Base-by-base conservation (phyloP, 2,888 invertebrate species). In the Orgyia antiqua region DNA sequence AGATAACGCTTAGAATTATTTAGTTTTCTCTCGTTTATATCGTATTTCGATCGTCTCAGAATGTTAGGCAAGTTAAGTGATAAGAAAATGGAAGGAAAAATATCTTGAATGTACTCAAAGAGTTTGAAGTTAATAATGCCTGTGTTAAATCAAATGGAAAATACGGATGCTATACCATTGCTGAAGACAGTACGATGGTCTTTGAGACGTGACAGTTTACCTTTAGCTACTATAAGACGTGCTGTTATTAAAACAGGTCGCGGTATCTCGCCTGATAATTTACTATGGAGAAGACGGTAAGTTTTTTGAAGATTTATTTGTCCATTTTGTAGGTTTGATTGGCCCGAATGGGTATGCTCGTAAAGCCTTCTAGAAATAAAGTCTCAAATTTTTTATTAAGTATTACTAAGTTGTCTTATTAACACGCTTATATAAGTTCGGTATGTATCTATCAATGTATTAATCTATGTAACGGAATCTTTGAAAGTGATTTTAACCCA, bases 201-300 rank as follows among this genome's bases (percentile, higher is more conserved):
- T 7, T 41, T 79, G n/a, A 55, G 83, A 24, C 58, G 83, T 17
- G 84, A 84, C 17, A 84, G 83, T 33, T 49, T 83, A 3, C 84
- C 84, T 1, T 38, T 84, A 15, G 68, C 75, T 4, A 68, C 58
- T 8, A 63, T 84, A 2, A 67, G 76, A 19, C 64, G 68, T 33
- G 79, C 75, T 24, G 70, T 72, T 54, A 44, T 82, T 2, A 82
- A 68, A 34, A 63, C 68, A 10, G 67, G 58, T 15, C 53, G 60
- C 3, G 78, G 72, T 38, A 50, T 74, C 11, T 68, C 75, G 0
- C 61, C 71, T 2, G 76, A 77, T 36, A 54, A 44, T 17, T 60
- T 68, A 11, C 34, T 56, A 18, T 69, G 70, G 68, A 59, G 83
- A 12, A 56, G 83, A 47, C 64, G 78, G 84, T 83, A 69, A 62